Conservation (phyloP, 2,113 vertebrate species). For the Vicugna pacos region DNA sequence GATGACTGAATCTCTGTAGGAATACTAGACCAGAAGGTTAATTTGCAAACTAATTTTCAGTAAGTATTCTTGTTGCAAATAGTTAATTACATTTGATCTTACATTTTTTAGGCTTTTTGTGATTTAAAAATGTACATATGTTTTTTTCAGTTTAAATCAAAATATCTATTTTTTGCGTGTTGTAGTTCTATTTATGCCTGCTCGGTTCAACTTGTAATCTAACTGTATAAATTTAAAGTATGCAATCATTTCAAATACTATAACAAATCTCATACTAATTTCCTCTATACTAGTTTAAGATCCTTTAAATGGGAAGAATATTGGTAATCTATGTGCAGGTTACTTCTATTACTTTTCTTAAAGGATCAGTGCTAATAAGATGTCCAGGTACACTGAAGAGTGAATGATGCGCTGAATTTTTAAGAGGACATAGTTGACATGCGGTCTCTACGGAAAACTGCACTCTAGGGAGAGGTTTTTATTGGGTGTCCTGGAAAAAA, state of each 20-base stretch:
- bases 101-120: not conserved
- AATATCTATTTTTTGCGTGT: not conserved
- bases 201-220: not conserved
- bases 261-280: not conserved
- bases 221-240: not conserved
- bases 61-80: not conserved
- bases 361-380: constrained; percentile 54
- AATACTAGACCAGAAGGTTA: not conserved
- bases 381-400: constrained; percentile 62
- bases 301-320: constrained; percentile 46
- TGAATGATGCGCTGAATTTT: not conserved
- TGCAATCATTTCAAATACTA: not conserved
- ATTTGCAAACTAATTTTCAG: constrained; percentile 2
- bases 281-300: constrained; percentile 42
- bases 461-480: constrained; percentile 51
- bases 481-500: constrained; percentile 55
- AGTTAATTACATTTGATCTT: not conserved
- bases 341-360: constrained; percentile 45
- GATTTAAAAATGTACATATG: not conserved
- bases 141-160: not conserved
- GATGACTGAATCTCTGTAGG: not conserved
- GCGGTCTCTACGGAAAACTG: constrained; percentile 47
- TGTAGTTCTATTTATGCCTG: not conserved
- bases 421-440: constrained; percentile 50
- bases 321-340: constrained; percentile 46